Evolutionary conservation across 2,888 invertebrate genomes (phyloP), one percentile per base, ranked within the genome.

Genomic region (Tineola bisselliella): DNA sequence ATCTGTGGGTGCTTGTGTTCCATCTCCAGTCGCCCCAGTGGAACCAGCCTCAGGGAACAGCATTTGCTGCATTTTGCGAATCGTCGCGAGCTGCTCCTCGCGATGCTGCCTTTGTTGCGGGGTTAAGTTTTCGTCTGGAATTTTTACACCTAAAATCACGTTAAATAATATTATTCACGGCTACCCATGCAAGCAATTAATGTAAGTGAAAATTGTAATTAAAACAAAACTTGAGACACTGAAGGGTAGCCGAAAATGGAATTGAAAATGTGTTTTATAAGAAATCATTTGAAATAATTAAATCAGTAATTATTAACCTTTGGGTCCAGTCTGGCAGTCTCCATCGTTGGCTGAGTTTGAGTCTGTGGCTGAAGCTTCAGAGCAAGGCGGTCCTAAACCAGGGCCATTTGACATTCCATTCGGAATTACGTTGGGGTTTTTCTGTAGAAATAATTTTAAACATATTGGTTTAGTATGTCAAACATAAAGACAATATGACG

Each of bases 91-190:
- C 71, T 97, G 95, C 72, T 96, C 96, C 80, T 97, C 97, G 63
- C 98, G 90, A 76, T 97, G 96, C 65, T 96, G 95, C 61, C 96
- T 90, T 77, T 98, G 98, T 76, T 98, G 96, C 38, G 98, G 97
- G 61, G 98, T 98, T 69, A 98, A 88, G 82, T 97, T 97, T 84
- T 98, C 98, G 82, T 96, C 96, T 68, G 96, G 96, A 72, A 97
- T 94, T 90, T 97, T 96, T 57, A 96, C 94, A 67, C 93, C 91
- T 88, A 78, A 65, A 68, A 66, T 60, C 48, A 48, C 17, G 48
- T 48, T 17, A 48, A 48, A 48, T 48, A 48, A 48, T 31, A 38
- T n/a, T 59, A 30, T 25, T 30, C 38, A 38, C 38, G 38, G 38
- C 38, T 38, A 38, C 38, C 38, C 38, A 25, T 13, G 18, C 19